Evolutionary conservation across 2,888 invertebrate genomes (phyloP).

Genomic region (Caenorhabditis becei): DNA sequence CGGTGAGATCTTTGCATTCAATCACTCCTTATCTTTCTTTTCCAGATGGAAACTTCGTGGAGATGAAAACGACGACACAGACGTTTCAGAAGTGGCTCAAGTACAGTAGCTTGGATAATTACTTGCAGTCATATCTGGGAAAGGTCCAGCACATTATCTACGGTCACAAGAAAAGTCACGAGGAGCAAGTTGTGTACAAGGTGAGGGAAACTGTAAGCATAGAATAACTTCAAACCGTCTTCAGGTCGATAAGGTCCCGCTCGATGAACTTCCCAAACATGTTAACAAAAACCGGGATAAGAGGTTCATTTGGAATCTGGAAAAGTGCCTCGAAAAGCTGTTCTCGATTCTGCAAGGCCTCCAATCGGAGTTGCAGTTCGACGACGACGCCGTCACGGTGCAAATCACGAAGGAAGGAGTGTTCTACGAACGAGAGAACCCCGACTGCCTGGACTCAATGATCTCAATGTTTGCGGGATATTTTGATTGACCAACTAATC

Average conservation of each 20-base stretch:
- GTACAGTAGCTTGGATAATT: not conserved
- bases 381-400: slow-evolving; percentile 14
- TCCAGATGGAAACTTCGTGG: slow-evolving; percentile 24
- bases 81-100: not conserved
- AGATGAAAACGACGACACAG: slow-evolving; percentile 12
- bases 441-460: not conserved
- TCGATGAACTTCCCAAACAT: not conserved
- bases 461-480: not conserved
- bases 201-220: too few species aligned
- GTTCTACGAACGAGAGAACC: not conserved
- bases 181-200: not conserved
- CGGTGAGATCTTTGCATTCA: not conserved
- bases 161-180: not conserved
- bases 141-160: not conserved
- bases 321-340: not conserved
- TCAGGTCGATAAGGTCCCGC: slow-evolving; percentile 8
- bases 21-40: not conserved
- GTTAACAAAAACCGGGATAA: not conserved
- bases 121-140: slow-evolving; percentile 11
- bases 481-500: slow-evolving; percentile 5
- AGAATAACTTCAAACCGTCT: not conserved
- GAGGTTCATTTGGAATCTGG: slow-evolving; percentile 5
- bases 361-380: not conserved
- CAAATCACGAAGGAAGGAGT: not conserved
- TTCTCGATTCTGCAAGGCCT: slow-evolving; percentile 7